These are phyloP conservation scores for Falco peregrinus DNA, from an alignment of 2,797 vertebrate species.

Conservation along the genomic window DNA sequence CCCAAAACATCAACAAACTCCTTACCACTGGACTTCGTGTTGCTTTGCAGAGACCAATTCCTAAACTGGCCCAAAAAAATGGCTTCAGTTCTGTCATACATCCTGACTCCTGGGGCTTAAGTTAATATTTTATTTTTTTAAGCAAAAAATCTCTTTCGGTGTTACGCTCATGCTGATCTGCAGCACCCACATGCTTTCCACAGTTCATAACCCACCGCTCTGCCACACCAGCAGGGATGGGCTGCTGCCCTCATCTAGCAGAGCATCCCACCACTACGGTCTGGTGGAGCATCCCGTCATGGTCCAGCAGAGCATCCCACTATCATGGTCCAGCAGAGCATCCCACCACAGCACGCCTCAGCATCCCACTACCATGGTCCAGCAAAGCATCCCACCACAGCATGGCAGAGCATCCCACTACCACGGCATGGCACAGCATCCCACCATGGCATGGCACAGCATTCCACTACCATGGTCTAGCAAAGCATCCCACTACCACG, in stretches of 20 bases:
- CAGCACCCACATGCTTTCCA: neutral
- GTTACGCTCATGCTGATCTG: neutral
- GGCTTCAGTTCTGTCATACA: neutral
- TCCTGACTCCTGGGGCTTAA: neutral
- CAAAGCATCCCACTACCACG: neutral
- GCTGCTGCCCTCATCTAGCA: neutral
- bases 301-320: neutral
- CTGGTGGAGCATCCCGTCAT: fast-evolving
- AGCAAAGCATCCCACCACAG: no score
- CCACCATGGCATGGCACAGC: neutral
- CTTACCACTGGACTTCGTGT: neutral
- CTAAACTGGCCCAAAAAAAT: neutral
- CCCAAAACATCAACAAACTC: neutral
- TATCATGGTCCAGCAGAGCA: neutral
- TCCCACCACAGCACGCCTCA: fast-evolving
- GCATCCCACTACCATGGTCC: neutral
- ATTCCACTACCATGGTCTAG: no score
- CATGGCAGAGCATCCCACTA: neutral
- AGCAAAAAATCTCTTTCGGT: neutral
- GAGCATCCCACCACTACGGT: neutral
- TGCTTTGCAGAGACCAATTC: neutral
- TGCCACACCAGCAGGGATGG: fast-evolving
- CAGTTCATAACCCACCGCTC: neutral
- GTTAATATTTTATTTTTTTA: neutral
- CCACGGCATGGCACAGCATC: neutral